phyloP scores from a whole-genome alignment of 2,888 invertebrate species.

The Helicoverpa assulta region DNA sequence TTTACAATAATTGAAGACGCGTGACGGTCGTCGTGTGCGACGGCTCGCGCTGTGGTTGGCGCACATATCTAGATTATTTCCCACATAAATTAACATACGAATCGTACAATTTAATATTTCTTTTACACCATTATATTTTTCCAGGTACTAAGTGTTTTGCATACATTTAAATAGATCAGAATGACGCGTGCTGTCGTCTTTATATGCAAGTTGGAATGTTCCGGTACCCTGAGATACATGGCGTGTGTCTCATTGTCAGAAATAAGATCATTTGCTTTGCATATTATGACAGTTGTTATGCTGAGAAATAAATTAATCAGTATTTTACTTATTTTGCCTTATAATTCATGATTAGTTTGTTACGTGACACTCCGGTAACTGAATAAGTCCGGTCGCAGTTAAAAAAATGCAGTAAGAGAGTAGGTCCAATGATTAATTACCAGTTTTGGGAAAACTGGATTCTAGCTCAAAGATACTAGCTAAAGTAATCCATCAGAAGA shows the following conservation, averaged over 20 bases:
- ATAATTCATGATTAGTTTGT: background rate
- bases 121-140: constrained; percentile 80
- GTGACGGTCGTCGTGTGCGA: constrained; percentile 73
- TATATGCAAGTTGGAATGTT: constrained; percentile 68
- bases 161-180: constrained; percentile 81
- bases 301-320: background rate
- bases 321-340: background rate
- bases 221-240: constrained; percentile 61
- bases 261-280: constrained; percentile 48
- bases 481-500: background rate
- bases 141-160: constrained; percentile 84
- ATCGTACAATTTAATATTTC: constrained; percentile 83
- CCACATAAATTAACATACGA: constrained; percentile 85
- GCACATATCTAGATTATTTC: constrained; percentile 78
- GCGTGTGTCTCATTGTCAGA: constrained; percentile 44
- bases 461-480: background rate
- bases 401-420: no score
- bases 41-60: constrained; percentile 68
- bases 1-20: constrained; percentile 71
- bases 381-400: background rate
- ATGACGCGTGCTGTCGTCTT: constrained; percentile 80
- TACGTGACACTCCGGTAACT: background rate
- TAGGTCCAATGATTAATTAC: background rate
- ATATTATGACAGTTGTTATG: constrained; percentile 15
- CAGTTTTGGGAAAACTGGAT: background rate